Evolutionary conservation across 2,888 invertebrate genomes (phyloP).

Genomic region (Ypsolopha sequella): DNA sequence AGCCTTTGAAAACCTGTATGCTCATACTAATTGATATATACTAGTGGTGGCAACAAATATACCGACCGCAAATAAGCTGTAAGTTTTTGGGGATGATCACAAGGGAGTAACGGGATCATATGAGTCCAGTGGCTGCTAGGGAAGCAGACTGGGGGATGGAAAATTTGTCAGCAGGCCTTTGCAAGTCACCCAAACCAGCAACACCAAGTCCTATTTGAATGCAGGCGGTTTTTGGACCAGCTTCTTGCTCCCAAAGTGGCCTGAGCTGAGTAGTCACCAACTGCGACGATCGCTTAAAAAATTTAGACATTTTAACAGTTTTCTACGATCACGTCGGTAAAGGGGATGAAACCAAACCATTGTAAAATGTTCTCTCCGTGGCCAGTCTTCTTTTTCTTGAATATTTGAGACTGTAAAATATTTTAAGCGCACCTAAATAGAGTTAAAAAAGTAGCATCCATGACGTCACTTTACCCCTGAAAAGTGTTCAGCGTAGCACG

Average conservation of each 20-base stretch:
- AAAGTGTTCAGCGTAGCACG: constrained; percentile 5
- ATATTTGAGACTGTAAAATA: too few species aligned
- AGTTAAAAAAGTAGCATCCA: not conserved
- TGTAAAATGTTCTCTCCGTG: too few species aligned
- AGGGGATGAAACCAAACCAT: too few species aligned
- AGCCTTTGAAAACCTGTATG: constrained; percentile 19
- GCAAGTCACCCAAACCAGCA: constrained; percentile 92
- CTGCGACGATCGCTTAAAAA: too few species aligned
- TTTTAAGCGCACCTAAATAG: not conserved
- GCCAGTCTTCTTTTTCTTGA: too few species aligned
- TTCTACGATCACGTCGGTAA: too few species aligned
- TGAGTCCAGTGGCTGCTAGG: constrained; percentile 88
- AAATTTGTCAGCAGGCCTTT: constrained; percentile 89
- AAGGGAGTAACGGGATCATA: constrained; percentile 96
- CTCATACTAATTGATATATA: constrained; percentile 84
- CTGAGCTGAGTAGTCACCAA: too few species aligned
- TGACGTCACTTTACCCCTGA: constrained; percentile 5
- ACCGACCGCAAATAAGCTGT: constrained; percentile 89
- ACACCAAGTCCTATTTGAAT: constrained; percentile 80
- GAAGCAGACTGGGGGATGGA: constrained; percentile 87
- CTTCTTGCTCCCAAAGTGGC: too few species aligned
- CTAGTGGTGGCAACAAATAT: constrained; percentile 94
- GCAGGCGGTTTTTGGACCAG: too few species aligned
- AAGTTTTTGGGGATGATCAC: constrained; percentile 97
- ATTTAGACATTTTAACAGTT: too few species aligned